These are phyloP conservation scores for Scaptomyza pallida DNA, from an alignment of 1,140 invertebrate genomes.

Conservation along the genomic window DNA sequence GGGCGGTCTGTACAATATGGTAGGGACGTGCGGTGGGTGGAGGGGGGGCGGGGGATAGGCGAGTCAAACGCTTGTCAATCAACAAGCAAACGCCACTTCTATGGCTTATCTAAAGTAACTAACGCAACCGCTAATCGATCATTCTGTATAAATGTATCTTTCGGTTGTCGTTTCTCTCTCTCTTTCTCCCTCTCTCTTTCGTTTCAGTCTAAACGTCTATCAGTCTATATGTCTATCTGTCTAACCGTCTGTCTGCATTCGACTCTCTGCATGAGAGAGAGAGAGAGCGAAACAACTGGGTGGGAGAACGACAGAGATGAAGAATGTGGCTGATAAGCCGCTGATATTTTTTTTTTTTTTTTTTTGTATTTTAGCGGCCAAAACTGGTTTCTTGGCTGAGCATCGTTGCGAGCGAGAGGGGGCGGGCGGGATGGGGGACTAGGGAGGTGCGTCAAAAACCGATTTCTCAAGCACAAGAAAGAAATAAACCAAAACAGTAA, in stretches of 20 bases:
- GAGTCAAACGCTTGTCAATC: conserved; percentile 47
- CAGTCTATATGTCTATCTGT: neutral
- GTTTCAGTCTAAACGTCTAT: neutral
- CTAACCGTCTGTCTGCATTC: too few species aligned
- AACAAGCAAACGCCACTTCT: conserved; percentile 52
- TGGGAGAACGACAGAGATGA: conserved; percentile 14
- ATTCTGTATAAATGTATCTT: conserved; percentile 30
- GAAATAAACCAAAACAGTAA: conserved; percentile 15
- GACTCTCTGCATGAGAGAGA: neutral
- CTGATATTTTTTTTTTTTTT: too few species aligned
- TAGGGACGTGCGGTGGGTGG: too few species aligned
- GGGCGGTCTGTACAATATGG: too few species aligned
- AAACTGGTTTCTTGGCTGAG: conserved; percentile 39
- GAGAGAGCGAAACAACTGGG: too few species aligned
- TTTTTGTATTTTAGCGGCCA: conserved; percentile 12
- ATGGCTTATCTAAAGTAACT: conserved; percentile 60
- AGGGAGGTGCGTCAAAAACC: conserved; percentile 12
- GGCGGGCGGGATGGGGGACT: neutral
- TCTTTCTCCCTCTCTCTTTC: conserved; percentile 16
- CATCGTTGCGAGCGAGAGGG: too few species aligned
- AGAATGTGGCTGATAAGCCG: conserved; percentile 44
- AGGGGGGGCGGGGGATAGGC: neutral
- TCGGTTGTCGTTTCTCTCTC: neutral
- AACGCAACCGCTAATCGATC: conserved; percentile 58
- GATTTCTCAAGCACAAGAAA: conserved; percentile 42